phyloP scores from a whole-genome alignment of 2,797 vertebrate species.

The Phataginus tetradactyla region DNA sequence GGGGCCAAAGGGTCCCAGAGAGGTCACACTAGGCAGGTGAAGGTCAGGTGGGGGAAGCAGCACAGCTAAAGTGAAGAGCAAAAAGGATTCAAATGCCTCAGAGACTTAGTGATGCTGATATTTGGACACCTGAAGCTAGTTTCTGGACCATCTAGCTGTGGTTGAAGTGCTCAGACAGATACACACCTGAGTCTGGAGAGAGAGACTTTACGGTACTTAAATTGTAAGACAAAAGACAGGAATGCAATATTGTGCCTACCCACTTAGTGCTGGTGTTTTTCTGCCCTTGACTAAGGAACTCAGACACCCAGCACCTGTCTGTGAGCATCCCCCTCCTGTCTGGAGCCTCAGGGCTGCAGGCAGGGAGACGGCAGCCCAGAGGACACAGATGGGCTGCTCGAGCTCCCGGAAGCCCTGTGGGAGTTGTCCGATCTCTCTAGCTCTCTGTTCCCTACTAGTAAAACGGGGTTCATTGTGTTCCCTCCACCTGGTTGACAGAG shows the following conservation, averaged over 20 bases:
- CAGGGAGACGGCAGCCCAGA: not conserved
- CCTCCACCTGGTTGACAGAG: not conserved
- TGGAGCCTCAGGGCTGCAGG: accelerated
- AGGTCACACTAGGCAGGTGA: not conserved
- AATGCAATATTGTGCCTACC: not conserved
- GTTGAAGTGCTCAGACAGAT: not conserved
- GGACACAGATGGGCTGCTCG: no score
- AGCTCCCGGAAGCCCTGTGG: no score
- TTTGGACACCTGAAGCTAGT: not conserved
- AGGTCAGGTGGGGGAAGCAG: not conserved
- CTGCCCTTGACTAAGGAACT: not conserved
- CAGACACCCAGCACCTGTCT: not conserved
- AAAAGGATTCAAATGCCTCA: not conserved
- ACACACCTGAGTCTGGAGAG: not conserved
- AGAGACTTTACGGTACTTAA: not conserved
- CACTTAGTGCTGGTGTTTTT: not conserved
- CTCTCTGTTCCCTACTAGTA: not conserved
- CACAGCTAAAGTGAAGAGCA: not conserved
- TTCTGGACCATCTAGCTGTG: not conserved
- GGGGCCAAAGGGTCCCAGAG: not conserved
- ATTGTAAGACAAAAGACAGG: not conserved
- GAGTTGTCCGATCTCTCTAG: no score
- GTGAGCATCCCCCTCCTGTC: not conserved
- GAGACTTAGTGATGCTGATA: not conserved
- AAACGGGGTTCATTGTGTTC: not conserved